Evolutionary conservation across 1,140 invertebrate species (phyloP), one percentile per base, ranked within the genome.

Genomic region (Neuroterus valhalla): DNA sequence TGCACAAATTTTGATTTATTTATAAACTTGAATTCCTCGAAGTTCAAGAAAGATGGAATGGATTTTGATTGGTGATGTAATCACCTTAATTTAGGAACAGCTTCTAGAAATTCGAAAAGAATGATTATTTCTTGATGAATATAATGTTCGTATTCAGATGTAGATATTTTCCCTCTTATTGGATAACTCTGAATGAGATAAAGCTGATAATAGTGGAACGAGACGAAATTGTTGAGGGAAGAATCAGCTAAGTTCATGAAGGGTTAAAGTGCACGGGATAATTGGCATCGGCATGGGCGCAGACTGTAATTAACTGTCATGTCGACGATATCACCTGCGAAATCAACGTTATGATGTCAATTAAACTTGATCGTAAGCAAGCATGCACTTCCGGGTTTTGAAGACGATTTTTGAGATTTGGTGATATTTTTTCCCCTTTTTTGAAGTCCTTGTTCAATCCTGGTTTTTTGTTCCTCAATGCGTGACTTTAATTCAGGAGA

Each of bases 261-360:
- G 31, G 6, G 79, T 68, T 73, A 81, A 79, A 81, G 72, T 71
- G 66, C 67, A 75, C 48, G 72, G 77, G 70, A 69, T 55, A 45
- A 74, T 75, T 72, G 50, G 11, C 26, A n/a, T 43, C 15, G 66
- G 52, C 5, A 31, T 76, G 31, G 3, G 78, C 76, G 74, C 71
- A 43, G 79, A 68, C 55, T 55, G 67, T 72, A 80, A 80, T 82
- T 82, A 80, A 73, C 71, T 31, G 44, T 78, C 80, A 80, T 80
- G 48, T 74, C 72, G 78, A 77, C 70, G 77, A 80, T 80, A 82
- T 80, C 81, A 78, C 75, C 74, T 52, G 45, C 52, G 42, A 71
- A 72, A 84, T 83, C 83, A 68, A 74, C 72, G 78, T 81, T 81
- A 78, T 78, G 19, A 74, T 77, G 71, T 81, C 78, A 82, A 84